Evolutionary conservation across 2,797 vertebrate species (phyloP), one percentile per base, ranked within the genome.

Genomic region (Tolypeutes matacus): DNA sequence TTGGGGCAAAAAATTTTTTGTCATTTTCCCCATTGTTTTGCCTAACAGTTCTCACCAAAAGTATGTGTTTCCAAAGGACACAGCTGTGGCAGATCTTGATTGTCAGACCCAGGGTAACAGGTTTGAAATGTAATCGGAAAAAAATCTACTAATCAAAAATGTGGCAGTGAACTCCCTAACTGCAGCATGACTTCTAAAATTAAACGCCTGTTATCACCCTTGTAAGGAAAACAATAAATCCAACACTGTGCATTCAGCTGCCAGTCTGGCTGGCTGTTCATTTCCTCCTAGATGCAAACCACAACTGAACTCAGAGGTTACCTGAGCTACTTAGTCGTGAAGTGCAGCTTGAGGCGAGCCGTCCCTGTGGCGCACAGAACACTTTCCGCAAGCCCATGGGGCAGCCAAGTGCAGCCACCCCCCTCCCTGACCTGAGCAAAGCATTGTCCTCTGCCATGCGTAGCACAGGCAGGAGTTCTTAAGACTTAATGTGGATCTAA

Each of bases 401-500:
- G n/a, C n/a, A n/a, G n/a, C 5, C 42, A 9, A 5, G 42, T 46
- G 13, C 27, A 29, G 62, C 27, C 64, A 7, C 6, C 31, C 64
- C 9, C 64, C 29, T 12, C 17, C 67, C 82, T 12, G 31, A n/a
- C 15, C 51, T 72, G 15, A 20, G 9, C 0, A 2, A 17, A 65
- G 15, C 14, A 18, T 2, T 9, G 53, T 75, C 49, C 65, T 75
- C 67, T 58, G 67, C 31, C 7, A 1, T 0, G 2, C 0, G 1
- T 0, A 1, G n/a, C 25, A 1, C 0, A 0, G 34, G 62, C 89
- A 18, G 65, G 86, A 23, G n/a, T 27, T 85, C 20, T 23, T 20
- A 49, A 85, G 86, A 8, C 73, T 42, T 80, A 69, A 90, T 91
- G 77, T n/a, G 80, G 84, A 75, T 86, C 78, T 77, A 23, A 90